Conservation (phyloP, 2,113 vertebrate genomes). For the Trematomus loennbergii region DNA sequence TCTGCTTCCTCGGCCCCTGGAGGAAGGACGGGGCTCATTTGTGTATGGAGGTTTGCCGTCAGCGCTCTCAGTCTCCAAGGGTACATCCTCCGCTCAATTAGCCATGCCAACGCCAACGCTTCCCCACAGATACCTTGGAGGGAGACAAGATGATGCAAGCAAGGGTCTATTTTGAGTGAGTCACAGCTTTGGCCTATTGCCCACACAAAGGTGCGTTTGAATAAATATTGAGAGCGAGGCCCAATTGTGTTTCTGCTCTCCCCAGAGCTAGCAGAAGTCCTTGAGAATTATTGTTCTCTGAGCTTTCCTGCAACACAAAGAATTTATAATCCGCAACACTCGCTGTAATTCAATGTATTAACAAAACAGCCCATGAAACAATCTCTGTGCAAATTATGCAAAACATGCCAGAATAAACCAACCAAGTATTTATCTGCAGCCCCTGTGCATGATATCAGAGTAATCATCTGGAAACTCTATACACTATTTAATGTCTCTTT, state of each 20-base stretch:
- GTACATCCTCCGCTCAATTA: slow-evolving; percentile 54
- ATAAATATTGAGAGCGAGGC: slow-evolving; percentile 12
- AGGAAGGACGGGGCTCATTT: slow-evolving; percentile 28
- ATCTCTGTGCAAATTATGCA: background rate
- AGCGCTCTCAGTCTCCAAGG: slow-evolving; percentile 16
- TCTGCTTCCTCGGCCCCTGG: background rate
- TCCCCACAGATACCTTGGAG: slow-evolving; percentile 36
- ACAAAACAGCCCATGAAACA: background rate
- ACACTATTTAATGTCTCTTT: background rate
- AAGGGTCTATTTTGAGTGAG: slow-evolving; percentile 41
- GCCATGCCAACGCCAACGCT: slow-evolving; percentile 11
- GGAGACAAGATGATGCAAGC: slow-evolving; percentile 40
- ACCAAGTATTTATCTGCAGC: background rate
- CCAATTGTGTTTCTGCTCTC: slow-evolving; percentile 6
- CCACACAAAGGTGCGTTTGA: slow-evolving; percentile 30
- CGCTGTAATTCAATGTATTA: background rate
- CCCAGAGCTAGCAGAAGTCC: slow-evolving; percentile 21
- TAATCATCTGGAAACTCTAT: background rate
- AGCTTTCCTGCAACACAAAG: background rate
- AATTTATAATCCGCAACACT: background rate
- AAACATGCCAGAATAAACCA: background rate
- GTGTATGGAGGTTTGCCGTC: slow-evolving; percentile 14
- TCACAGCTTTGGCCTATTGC: slow-evolving; percentile 41
- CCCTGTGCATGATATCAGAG: background rate
- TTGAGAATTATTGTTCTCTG: slow-evolving; percentile 28